Base-by-base conservation (phyloP, 2,797 vertebrate species). In the Dromococcyx pavoninus region DNA sequence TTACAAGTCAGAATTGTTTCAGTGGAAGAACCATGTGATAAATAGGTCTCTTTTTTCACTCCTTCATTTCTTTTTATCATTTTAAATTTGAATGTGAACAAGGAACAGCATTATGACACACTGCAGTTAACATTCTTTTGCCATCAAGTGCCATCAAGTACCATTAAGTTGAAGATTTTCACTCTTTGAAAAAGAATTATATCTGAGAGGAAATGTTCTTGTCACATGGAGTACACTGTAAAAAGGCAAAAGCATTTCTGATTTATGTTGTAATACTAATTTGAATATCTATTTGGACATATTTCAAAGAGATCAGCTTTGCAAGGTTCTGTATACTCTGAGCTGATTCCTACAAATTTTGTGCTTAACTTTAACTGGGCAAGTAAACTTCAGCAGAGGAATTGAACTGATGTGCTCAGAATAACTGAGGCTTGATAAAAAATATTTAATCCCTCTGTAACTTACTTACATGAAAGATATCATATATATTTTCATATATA, bases 191-290 rank as follows among this genome's bases (percentile, higher is more conserved):
- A 91, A 88, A 77, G 48, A 89, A 86, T 41, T 41, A 7, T 77
- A 81, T 81, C 39, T 50, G 62, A 89, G 39, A 86, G 79, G 37
- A 96, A 92, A 81, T 35, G 41, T 54, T 91, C 69, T 56, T 83
- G 92, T 93, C 76, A 54, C 23, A n/a, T 62, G 65, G 92, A 78
- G 35, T 65, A 58, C 44, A 23, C 62, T 76, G 76, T 62, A 81
- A 95, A 83, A 81, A 24, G 58, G 54, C 50, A 44, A 56, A 79
- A 91, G 50, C 80, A 82, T 95, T 95, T 88, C 41, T 91, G 60
- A 95, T 94, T 91, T 72, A 81, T 57, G 33, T 60, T 69, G 67
- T 70, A 93, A 84, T 54, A 51, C 30, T 57, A 32, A 90, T 84
- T 73, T 88, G 57, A 94, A 33, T 94, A 86, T 35, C 65, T 86